These are phyloP conservation scores for Dryas iulia DNA, from an alignment of 1,140 invertebrate species.

Conservation along the genomic window DNA sequence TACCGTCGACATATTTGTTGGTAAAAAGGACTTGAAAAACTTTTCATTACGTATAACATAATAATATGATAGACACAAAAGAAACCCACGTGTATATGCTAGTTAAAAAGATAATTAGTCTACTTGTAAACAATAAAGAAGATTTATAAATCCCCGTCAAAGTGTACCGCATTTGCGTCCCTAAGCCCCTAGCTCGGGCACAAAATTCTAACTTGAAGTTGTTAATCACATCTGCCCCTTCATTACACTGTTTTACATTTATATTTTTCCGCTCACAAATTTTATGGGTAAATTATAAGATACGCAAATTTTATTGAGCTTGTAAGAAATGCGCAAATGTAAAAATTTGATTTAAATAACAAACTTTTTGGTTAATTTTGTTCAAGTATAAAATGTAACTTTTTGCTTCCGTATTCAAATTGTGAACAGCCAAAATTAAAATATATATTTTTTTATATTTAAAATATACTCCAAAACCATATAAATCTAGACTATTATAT, in stretches of 20 bases:
- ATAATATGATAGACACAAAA: too few relatives aligned
- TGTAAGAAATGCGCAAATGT: not conserved
- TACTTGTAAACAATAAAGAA: not conserved
- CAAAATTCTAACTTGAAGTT: slow-evolving; percentile 47
- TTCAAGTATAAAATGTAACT: too few relatives aligned
- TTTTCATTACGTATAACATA: too few relatives aligned
- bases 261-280: slow-evolving; percentile 6
- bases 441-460: too few relatives aligned
- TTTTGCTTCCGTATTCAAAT: too few relatives aligned
- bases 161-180: not conserved
- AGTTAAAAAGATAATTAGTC: not conserved
- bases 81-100: too few relatives aligned
- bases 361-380: too few relatives aligned
- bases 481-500: too few relatives aligned
- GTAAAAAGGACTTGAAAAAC: too few relatives aligned
- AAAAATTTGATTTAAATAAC: not conserved
- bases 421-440: too few relatives aligned
- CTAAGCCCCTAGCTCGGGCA: slow-evolving; percentile 33
- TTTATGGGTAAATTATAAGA: not conserved
- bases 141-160: not conserved
- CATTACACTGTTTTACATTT: slow-evolving; percentile 30
- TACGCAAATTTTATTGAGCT: not conserved
- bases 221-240: slow-evolving; percentile 49
- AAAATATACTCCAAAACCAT: too few relatives aligned
- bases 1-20: too few relatives aligned